phyloP scores from a whole-genome alignment of 2,888 invertebrate species.

The Tiliacea citrago region DNA sequence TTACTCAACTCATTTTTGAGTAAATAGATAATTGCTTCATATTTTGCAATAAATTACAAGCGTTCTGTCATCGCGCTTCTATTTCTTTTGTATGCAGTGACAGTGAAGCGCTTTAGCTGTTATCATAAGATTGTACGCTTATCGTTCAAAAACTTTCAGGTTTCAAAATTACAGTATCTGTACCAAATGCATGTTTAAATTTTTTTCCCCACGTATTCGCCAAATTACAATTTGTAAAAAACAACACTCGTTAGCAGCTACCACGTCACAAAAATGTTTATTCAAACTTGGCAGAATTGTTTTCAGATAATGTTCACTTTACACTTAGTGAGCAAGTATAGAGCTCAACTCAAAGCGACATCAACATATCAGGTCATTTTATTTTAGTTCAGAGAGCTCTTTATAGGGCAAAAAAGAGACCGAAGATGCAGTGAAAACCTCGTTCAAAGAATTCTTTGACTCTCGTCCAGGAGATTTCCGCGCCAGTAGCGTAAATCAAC shows the following conservation, averaged over 20 bases:
- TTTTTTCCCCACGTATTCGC: constrained; percentile 20
- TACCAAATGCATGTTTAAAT: background rate
- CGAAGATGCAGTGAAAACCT: constrained; percentile 62
- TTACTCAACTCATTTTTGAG: too few species aligned
- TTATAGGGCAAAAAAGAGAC: constrained; percentile 56
- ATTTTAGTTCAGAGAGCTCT: constrained; percentile 60
- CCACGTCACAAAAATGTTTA: constrained; percentile 25
- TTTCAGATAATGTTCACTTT: constrained; percentile 35
- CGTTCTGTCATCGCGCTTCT: too few species aligned
- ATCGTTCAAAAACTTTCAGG: constrained; percentile 5
- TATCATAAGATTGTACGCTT: background rate
- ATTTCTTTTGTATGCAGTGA: too few species aligned
- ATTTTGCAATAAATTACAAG: too few species aligned
- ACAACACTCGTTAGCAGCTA: background rate
- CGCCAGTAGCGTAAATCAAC: constrained; percentile 64
- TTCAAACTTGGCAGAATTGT: constrained; percentile 19
- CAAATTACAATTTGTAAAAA: background rate
- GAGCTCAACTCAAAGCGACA: constrained; percentile 47
- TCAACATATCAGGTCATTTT: constrained; percentile 61
- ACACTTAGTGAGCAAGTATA: constrained; percentile 40
- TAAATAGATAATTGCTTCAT: too few species aligned
- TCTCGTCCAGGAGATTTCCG: constrained; percentile 62
- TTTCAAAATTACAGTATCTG: background rate
- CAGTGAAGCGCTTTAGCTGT: too few species aligned
- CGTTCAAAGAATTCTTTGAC: constrained; percentile 69